Base-by-base conservation (phyloP, 2,888 invertebrate species). In the Noctua fimbriata region DNA sequence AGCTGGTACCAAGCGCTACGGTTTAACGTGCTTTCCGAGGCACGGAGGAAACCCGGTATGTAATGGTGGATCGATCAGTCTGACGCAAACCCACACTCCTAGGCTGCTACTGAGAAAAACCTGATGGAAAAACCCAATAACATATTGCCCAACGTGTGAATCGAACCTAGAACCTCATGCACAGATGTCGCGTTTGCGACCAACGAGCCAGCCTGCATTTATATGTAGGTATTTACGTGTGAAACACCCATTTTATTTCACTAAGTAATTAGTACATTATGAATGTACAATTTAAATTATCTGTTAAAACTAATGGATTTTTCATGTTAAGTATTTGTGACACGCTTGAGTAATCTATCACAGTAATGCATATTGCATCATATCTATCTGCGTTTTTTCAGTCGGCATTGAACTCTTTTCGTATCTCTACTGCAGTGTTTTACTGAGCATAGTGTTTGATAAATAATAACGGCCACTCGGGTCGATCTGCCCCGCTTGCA, bases 291-390 rank as follows among this genome's bases (percentile, higher is more conserved):
- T 67, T 18, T 9, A n/a, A 44, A 67, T 16, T 67, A 67, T 67
- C 44, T 3, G n/a, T n/a, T 18, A 0, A 1, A 44, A 28, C 24
- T 71, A 77, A 77, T 77, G 76, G 52, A 65, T 32, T 66, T 77
- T 52, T n/a, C 76, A 75, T 77, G 76, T 77, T 14, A 12, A 12
- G 3, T 14, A 41, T 18, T 28, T 18, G 6, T 3, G 12, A 52
- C 63, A 65, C 36, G 41, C 24, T 49, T 32, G 0, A 18, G n/a
- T 36, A 49, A 14, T 24, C 47, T 6, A 66, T 9, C 24, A 75
- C 3, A 36, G 16, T 16, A 55, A 32, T 44, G 24, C 28, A n/a
- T 7, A 28, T 7, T 36, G 24, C 32, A 18, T n/a, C 28, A 1
- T 9, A 63, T n/a, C n/a, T 2, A 71, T 10, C 55, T 47, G 9